Evolutionary conservation across 1,140 invertebrate species (phyloP).

Genomic region (Chlorops oryzae): DNA sequence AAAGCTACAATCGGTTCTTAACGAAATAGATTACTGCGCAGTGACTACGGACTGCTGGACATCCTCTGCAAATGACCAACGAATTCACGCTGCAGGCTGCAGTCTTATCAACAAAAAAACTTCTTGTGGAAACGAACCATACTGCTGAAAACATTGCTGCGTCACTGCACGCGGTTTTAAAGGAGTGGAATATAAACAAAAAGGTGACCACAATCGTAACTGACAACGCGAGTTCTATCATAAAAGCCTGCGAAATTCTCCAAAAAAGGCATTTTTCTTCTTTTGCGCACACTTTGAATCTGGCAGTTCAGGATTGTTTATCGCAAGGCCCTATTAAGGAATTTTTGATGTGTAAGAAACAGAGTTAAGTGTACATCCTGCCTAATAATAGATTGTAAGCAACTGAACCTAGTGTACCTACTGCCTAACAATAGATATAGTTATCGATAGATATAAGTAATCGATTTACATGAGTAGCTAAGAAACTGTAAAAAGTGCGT

Average conservation of each 20-base stretch:
- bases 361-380: no score
- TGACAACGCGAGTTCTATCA: slow-evolving; percentile 12
- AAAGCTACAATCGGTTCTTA: slow-evolving; percentile 8
- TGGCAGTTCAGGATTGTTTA: no score
- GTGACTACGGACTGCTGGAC: slow-evolving; percentile 15
- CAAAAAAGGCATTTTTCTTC: slow-evolving; percentile 11
- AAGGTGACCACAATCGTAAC: slow-evolving; percentile 14
- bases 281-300: slow-evolving; percentile 14
- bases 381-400: no score
- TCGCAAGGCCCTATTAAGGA: no score
- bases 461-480: no score
- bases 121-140: slow-evolving; percentile 10
- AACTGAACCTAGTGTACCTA: no score
- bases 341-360: no score
- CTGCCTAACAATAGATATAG: no score
- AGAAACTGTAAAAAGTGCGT: no score
- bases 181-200: slow-evolving; percentile 13
- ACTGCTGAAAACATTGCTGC: slow-evolving; percentile 10
- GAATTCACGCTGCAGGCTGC: slow-evolving; percentile 10
- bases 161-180: slow-evolving; percentile 5
- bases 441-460: no score
- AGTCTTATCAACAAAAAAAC: slow-evolving; percentile 13
- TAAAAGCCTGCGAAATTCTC: slow-evolving; percentile 12
- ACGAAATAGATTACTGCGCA: slow-evolving; percentile 4
- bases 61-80: slow-evolving; percentile 8